Evolutionary conservation across 1,140 invertebrate species (phyloP).

Genomic region (Aradophagus sp.): DNA sequence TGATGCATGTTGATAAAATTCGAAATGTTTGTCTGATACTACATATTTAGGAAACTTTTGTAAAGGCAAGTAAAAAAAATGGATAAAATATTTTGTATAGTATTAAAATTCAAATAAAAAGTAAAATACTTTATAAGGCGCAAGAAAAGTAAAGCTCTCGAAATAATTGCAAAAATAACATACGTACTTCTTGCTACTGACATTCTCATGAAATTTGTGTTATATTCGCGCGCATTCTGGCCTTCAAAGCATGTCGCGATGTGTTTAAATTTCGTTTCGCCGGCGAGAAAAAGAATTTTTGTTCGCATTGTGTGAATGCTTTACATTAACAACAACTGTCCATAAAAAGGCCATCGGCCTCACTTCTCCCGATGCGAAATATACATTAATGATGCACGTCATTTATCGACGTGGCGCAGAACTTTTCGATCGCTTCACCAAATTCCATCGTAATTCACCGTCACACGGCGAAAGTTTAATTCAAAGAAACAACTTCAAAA

Average conservation of each 20-base stretch:
- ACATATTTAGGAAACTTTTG: no score
- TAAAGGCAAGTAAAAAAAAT: no score
- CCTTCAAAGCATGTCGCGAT: slow-evolving; percentile 39
- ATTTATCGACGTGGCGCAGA: neutral
- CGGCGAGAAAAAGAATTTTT: slow-evolving; percentile 18
- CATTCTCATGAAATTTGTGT: slow-evolving; percentile 34
- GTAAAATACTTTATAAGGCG: slow-evolving; percentile 12
- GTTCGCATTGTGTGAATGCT: slow-evolving; percentile 34
- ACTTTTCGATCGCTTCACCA: no score
- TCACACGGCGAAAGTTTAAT: neutral
- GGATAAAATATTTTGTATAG: no score
- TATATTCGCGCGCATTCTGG: slow-evolving; percentile 36
- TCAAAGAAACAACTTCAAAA: no score
- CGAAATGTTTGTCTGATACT: no score
- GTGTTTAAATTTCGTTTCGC: slow-evolving; percentile 46
- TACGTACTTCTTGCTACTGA: slow-evolving; percentile 34
- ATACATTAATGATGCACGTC: slow-evolving; percentile 3
- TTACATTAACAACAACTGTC: slow-evolving; percentile 51
- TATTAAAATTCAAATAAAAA: no score
- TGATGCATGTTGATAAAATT: no score
- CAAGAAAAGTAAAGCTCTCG: slow-evolving; percentile 14
- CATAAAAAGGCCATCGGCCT: slow-evolving; percentile 21
- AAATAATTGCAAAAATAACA: slow-evolving; percentile 51
- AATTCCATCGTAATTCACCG: slow-evolving; percentile 2
- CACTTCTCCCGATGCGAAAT: neutral